Evolutionary conservation across 2,797 vertebrate species (phyloP), one percentile per base, ranked within the genome.

Genomic region (Okamejei kenojei): DNA sequence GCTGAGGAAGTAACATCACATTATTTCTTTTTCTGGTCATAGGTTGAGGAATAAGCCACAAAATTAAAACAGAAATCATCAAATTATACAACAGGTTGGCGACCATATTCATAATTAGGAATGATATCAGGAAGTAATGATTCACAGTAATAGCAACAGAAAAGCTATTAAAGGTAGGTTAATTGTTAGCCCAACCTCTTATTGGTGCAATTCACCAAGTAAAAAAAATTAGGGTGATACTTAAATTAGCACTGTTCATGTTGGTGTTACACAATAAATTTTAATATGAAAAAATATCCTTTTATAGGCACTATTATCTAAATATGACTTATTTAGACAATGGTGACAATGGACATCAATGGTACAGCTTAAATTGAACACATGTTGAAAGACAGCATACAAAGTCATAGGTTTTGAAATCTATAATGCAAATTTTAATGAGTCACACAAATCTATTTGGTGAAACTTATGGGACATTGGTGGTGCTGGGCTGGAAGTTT

Each of bases 31-130:
- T 32, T 78, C n/a, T 11, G 10, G n/a, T 78, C n/a, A 32, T 32
- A 78, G 13, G n/a, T 35, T 65, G 29, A 7, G 17, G 29, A 88
- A 32, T 15, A n/a, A 65, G n/a, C 2, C 29, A 32, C n/a, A 32
- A 65, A 19, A 19, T 88, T n/a, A 88, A 88, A 32, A 19, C 82
- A 86, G 84, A 65, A 88, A 65, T 88, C 15, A n/a, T 88, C 13
- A 86, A 58, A 86, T 8, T 54, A 65, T 7, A 88, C 29, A 32
- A 29, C 82, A 88, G 13, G 58, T 65, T 32, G 29, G 21, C 7
- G n/a, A 86, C 13, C 58, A 86, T n/a, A 58, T 82, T 81, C 23
- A 81, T 38, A 81, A 9, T 82, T 13, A 58, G 29, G 61, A 11
- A 2, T 88, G 84, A 19, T 11, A 17, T 32, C 84, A 88, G 15